Percentiles rank a stretch among this genome's conserved stretches.
Conservation (phyloP, 53 echinoderm and acorn worm species). For the Crossaster papposus region DNA sequence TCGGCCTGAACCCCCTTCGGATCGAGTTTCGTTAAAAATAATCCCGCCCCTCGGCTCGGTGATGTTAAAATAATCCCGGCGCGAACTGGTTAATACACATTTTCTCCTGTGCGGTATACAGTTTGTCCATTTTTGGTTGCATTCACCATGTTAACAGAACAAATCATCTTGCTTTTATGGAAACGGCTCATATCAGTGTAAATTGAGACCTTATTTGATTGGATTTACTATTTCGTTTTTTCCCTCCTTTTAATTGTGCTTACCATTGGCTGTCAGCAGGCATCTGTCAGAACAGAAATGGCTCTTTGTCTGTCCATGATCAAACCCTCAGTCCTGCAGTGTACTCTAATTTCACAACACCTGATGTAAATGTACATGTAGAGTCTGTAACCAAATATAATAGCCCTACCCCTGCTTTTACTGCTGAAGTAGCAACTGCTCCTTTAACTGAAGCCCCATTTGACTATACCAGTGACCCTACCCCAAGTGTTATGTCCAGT, state of each 20-base stretch:
- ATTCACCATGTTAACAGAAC: neutral
- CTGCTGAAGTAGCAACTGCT: neutral
- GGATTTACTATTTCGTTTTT: conserved; percentile 30
- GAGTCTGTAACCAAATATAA: neutral
- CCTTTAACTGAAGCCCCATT: neutral
- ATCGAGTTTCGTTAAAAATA: too few species aligned
- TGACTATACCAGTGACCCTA: conserved; percentile 3
- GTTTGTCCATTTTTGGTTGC: too few species aligned
- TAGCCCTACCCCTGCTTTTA: neutral
- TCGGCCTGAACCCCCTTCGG: too few species aligned
- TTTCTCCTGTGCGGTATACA: too few species aligned
- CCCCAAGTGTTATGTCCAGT: conserved; percentile 26
- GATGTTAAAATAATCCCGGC: too few species aligned
- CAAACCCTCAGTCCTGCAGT: conserved; percentile 30
- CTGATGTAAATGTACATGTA: too few species aligned
- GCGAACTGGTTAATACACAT: too few species aligned
- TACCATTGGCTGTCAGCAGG: conserved; percentile 53
- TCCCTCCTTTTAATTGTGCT: conserved; percentile 34
- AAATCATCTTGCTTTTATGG: neutral
- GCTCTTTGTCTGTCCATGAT: conserved; percentile 23
- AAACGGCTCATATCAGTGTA: too few species aligned
- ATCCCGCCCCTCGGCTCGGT: too few species aligned
- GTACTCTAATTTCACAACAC: conserved; percentile 10
- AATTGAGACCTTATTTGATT: neutral
- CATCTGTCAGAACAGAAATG: conserved; percentile 48